Evolutionary conservation across 2,113 vertebrate species (phyloP), one percentile per base, ranked within the genome.

Genomic region (Calonectris borealis): DNA sequence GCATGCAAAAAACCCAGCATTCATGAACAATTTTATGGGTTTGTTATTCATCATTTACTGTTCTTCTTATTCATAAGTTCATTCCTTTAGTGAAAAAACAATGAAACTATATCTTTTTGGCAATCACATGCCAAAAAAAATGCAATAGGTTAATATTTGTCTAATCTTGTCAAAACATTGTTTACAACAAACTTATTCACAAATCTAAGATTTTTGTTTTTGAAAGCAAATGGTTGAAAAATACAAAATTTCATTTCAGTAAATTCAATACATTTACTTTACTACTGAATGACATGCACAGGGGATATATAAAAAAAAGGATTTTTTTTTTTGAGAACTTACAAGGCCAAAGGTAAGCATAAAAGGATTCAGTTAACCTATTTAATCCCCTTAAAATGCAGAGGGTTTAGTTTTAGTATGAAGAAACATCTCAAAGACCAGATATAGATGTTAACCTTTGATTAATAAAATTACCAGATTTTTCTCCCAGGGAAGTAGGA

Each of bases 1-100:
- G 73, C 81, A 54, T 87, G 81, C 69, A 94, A 80, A 96, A 73
- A 0, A 0, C 2, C 7, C 34, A 54, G 70, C 24, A 91, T 54
- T 95, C 40, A 73, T 61, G 70, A 91, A 81, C 54, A 83, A 72
- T 85, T 94, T 89, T 70, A 73, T 85, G 75, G 6, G 10, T 38
- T 76, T 94, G 10, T 77, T 90, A 66, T 81, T 95, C 88, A 90
- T 83, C 36, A 75, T 77, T 97, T 93, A 86, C 68, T 90, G 44
- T 78, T 78, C 51, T 83, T 93, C 49, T 81, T 22, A 86, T 92
- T 93, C 69, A 60, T 77, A 72, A 69, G 7, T 85, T 85, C 57
- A 77, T 72, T 87, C 15, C 18, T 75, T 71, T 51, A 65, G 62
- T 73, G 49, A 90, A 84, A 85, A 85, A 76, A 55, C 27, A 95